Evolutionary conservation across 2,113 vertebrate genomes (phyloP).

Genomic region (Phoxinus phoxinus): DNA sequence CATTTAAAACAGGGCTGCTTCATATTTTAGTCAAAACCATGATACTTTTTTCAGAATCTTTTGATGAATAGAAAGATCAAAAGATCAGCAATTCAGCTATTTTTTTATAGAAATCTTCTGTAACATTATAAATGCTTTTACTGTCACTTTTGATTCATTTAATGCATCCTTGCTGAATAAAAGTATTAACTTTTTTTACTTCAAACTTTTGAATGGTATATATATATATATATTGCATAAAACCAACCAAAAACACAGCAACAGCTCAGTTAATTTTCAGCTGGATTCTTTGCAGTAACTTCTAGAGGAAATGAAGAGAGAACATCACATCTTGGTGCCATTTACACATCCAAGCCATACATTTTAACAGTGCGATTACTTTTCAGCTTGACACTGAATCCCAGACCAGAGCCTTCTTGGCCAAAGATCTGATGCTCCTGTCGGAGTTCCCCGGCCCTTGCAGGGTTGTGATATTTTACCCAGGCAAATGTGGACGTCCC

Average conservation of each 20-base stretch:
- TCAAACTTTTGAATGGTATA: neutral
- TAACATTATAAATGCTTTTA: neutral
- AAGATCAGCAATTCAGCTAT: neutral
- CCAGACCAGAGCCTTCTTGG: slow-evolving; percentile 46
- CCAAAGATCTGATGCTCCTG: slow-evolving; percentile 44
- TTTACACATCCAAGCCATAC: slow-evolving; percentile 39
- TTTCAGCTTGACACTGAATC: slow-evolving; percentile 43
- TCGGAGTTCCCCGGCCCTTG: slow-evolving; percentile 8
- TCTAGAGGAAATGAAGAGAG: slow-evolving; percentile 19
- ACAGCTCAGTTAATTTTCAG: neutral
- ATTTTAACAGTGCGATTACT: slow-evolving; percentile 36
- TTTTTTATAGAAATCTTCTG: neutral
- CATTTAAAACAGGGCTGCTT: neutral
- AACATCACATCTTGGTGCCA: slow-evolving; percentile 39
- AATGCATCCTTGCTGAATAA: neutral
- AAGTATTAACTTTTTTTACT: neutral
- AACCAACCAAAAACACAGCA: neutral
- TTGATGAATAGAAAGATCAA: neutral
- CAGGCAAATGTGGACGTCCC: slow-evolving; percentile 26
- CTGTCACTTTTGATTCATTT: neutral
- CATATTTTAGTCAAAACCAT: neutral
- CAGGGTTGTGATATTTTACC: slow-evolving; percentile 49
- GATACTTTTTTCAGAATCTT: no score
- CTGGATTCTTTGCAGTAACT: neutral
- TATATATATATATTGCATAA: neutral